Conservation (phyloP, 2,888 invertebrate genomes). For the Conchocele bisecta region DNA sequence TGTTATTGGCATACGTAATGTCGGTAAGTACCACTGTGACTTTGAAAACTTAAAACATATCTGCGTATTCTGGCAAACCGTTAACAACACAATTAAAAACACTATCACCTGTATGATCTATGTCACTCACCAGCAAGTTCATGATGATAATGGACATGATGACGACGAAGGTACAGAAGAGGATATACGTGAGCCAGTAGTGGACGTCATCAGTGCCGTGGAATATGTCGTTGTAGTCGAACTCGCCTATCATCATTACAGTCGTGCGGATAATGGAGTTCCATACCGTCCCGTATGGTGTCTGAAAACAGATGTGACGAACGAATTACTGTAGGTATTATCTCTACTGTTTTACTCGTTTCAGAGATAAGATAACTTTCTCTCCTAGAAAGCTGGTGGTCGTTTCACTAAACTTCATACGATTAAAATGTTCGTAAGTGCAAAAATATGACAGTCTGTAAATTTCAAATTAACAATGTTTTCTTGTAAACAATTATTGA, state of each 20-base stretch:
- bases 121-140: slow-evolving; percentile 82
- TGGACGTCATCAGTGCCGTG: slow-evolving; percentile 51
- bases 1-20: too few relatives aligned
- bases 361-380: too few relatives aligned
- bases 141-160: slow-evolving; percentile 82
- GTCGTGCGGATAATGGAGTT: slow-evolving; percentile 79
- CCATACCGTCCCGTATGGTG: slow-evolving; percentile 69
- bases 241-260: slow-evolving; percentile 83
- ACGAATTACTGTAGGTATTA: too few relatives aligned
- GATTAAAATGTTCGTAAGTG: too few relatives aligned
- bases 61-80: background rate
- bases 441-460: too few relatives aligned
- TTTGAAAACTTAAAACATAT: too few relatives aligned
- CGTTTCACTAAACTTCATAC: too few relatives aligned
- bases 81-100: background rate
- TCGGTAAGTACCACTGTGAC: too few relatives aligned
- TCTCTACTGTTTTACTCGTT: too few relatives aligned
- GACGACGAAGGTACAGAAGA: slow-evolving; percentile 79
- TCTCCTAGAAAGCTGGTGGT: too few relatives aligned
- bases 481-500: too few relatives aligned
- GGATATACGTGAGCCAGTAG: slow-evolving; percentile 79
- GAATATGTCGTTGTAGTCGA: slow-evolving; percentile 80
- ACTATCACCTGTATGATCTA: background rate
- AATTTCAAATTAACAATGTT: too few relatives aligned
- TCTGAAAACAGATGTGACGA: slow-evolving; percentile 68